Evolutionary conservation across 2,888 invertebrate genomes (phyloP).

Genomic region (Muschampia plurimacula): DNA sequence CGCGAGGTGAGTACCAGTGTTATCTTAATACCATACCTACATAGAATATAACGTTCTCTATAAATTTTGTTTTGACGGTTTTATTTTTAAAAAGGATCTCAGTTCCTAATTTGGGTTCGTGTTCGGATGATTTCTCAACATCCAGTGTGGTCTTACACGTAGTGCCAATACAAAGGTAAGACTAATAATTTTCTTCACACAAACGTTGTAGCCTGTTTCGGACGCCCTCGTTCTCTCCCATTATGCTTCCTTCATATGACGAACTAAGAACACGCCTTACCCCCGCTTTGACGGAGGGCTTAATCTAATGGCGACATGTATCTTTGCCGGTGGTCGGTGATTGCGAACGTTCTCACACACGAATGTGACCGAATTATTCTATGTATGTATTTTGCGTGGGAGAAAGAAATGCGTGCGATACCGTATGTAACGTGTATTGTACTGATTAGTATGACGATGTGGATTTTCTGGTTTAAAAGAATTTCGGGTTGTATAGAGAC

Average conservation of each 20-base stretch:
- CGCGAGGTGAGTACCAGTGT: constrained; percentile 89
- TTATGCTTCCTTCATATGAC: background rate
- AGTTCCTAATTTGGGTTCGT: constrained; percentile 7
- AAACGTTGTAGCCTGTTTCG: too few relatives aligned
- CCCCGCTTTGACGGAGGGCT: background rate
- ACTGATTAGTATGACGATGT: constrained; percentile 11
- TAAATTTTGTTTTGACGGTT: constrained; percentile 25
- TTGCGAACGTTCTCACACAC: background rate
- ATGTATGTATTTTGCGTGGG: constrained; percentile 2
- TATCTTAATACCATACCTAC: constrained; percentile 7
- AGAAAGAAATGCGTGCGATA: constrained; percentile 14
- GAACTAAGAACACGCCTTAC: background rate
- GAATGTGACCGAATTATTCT: constrained; percentile 4
- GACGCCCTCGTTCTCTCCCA: background rate
- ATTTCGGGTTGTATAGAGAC: constrained; percentile 8
- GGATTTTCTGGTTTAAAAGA: constrained; percentile 9
- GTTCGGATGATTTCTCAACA: constrained; percentile 22
- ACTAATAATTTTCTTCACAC: too few relatives aligned
- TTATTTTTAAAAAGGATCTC: constrained; percentile 14
- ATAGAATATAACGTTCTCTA: constrained; percentile 18
- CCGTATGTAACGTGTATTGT: background rate
- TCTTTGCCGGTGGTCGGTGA: background rate
- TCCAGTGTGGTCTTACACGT: background rate
- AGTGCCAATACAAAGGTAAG: background rate
- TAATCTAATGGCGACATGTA: background rate